phyloP scores from a whole-genome alignment of 2,888 invertebrate genomes.

The Sussaba pulchella region DNA sequence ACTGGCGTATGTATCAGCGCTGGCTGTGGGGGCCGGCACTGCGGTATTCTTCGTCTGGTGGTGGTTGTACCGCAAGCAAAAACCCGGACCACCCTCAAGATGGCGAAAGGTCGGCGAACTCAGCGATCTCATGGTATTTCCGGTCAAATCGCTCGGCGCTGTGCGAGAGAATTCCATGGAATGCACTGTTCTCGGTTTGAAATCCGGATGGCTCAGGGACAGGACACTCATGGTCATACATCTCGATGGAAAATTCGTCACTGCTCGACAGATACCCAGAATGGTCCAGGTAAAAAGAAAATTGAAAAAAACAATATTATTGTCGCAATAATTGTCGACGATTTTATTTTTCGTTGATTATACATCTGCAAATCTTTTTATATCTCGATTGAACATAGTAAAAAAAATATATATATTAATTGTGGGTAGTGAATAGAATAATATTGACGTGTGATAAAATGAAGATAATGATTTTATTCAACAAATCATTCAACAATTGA shows the following conservation, averaged over 20 bases:
- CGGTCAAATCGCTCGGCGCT: slow-evolving; percentile 87
- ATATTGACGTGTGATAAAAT: no score
- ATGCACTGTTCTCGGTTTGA: slow-evolving; percentile 86
- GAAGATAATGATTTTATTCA: no score
- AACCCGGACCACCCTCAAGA: slow-evolving; percentile 82
- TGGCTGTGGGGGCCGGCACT: slow-evolving; percentile 78
- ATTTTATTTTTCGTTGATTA: neutral
- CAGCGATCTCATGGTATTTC: slow-evolving; percentile 86
- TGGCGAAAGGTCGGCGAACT: slow-evolving; percentile 87
- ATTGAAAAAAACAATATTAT: neutral
- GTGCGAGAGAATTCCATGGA: slow-evolving; percentile 85
- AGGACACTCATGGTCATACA: slow-evolving; percentile 87
- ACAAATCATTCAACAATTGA: no score
- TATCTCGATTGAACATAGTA: no score
- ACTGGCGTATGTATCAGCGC: slow-evolving; percentile 77
- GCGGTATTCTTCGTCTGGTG: slow-evolving; percentile 76
- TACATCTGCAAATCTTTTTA: no score
- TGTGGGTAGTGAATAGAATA: no score
- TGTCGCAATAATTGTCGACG: neutral
- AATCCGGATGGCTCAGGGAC: slow-evolving; percentile 86
- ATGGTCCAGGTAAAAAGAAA: slow-evolving; percentile 83
- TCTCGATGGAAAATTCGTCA: slow-evolving; percentile 86
- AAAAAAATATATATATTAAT: no score
- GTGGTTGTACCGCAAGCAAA: slow-evolving; percentile 72
- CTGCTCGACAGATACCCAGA: slow-evolving; percentile 86